These are phyloP conservation scores for Dendrolimus pini DNA, from an alignment of 2,888 invertebrate species.

Conservation along the genomic window DNA sequence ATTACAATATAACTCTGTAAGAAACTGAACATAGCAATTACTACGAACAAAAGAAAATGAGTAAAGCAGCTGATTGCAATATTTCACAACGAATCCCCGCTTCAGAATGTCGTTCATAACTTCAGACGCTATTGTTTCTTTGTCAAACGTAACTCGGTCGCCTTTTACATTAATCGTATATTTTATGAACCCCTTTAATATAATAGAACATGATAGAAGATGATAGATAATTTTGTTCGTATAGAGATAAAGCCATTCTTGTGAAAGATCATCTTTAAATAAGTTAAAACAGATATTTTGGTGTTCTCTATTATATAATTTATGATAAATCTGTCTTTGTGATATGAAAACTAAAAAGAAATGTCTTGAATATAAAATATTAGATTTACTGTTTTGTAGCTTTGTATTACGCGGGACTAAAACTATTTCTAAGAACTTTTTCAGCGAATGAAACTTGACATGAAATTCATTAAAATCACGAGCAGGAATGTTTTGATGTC, in stretches of 20 bases:
- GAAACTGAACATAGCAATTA: no score
- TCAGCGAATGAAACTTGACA: no score
- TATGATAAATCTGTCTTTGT: not conserved
- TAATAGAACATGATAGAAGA: constrained; percentile 9
- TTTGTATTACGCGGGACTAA: no score
- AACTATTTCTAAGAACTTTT: no score
- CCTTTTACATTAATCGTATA: constrained; percentile 48
- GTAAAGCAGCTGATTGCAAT: constrained; percentile 36
- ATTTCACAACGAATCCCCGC: constrained; percentile 31
- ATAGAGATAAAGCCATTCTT: not conserved
- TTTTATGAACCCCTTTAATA: constrained; percentile 38
- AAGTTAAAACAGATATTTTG: constrained; percentile 1
- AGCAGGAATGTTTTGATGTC: no score
- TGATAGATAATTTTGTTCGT: not conserved
- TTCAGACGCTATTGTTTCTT: constrained; percentile 51
- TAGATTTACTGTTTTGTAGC: no score
- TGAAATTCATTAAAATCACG: no score
- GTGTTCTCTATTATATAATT: not conserved
- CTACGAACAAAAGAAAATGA: no score
- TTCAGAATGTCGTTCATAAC: constrained; percentile 38
- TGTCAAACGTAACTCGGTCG: constrained; percentile 36
- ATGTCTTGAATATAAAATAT: no score
- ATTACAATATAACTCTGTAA: no score
- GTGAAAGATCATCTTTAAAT: not conserved
- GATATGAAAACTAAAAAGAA: no score